Evolutionary conservation across 2,113 vertebrate species (phyloP).

Genomic region (Corythaixoides concolor): DNA sequence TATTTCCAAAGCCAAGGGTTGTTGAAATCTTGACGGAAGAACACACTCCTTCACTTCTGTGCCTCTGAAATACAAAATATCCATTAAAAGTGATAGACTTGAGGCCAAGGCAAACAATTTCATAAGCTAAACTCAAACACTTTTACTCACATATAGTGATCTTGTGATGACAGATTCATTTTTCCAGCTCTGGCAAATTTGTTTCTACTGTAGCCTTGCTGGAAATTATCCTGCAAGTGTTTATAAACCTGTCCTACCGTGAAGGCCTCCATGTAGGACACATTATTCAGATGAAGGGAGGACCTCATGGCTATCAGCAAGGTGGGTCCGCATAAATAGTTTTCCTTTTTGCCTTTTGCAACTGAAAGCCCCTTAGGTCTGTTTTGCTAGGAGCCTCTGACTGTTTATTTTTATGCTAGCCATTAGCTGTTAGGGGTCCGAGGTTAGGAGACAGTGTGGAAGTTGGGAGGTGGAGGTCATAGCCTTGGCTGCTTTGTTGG

Average conservation of each 20-base stretch:
- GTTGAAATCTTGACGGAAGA: constrained; percentile 47
- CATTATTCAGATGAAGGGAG: background rate
- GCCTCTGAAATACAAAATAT: constrained; percentile 31
- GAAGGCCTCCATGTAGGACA: background rate
- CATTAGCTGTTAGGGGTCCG: background rate
- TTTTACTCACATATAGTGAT: constrained; percentile 29
- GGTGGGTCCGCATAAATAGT: background rate
- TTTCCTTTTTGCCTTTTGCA: background rate
- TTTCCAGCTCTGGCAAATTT: constrained; percentile 30
- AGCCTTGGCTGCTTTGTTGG: background rate
- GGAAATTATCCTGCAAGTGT: constrained; percentile 41
- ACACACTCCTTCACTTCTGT: background rate
- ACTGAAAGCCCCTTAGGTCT: background rate
- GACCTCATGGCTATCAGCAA: background rate
- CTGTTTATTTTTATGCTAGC: background rate
- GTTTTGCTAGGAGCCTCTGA: background rate
- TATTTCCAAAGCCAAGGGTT: background rate
- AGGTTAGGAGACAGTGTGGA: background rate
- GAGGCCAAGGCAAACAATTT: constrained; percentile 50
- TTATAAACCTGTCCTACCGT: constrained; percentile 17
- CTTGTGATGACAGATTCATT: constrained; percentile 52
- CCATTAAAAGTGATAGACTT: constrained; percentile 15
- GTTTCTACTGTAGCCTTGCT: constrained; percentile 12
- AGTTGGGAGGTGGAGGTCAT: background rate
- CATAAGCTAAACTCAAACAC: constrained; percentile 4